Evolutionary conservation across 2,797 vertebrate genomes (phyloP).

Genomic region (Typhlichthys subterraneus): DNA sequence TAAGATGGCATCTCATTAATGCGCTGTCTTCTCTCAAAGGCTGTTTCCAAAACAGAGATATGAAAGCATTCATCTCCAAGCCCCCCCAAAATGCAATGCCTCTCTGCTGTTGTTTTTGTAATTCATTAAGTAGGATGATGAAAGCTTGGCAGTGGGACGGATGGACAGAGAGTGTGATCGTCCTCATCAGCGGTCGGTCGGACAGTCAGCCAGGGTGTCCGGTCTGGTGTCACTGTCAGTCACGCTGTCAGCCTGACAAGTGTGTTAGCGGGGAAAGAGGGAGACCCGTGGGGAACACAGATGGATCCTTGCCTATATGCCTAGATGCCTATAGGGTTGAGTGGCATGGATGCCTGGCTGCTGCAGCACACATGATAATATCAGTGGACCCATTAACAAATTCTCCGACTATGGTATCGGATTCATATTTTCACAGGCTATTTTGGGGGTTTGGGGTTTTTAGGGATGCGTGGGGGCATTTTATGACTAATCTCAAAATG

Average conservation of each 20-base stretch:
- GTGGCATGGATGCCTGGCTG: constrained; percentile 27
- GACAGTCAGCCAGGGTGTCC: constrained; percentile 49
- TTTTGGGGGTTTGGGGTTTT: background rate
- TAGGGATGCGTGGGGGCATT: background rate
- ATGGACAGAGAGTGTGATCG: constrained; percentile 46
- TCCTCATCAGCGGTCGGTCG: constrained; percentile 42
- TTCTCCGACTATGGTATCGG: background rate
- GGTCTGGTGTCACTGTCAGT: constrained; percentile 52
- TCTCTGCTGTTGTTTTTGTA: constrained; percentile 45
- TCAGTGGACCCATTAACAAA: constrained; percentile 19
- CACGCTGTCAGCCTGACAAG: constrained; percentile 58
- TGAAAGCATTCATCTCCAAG: constrained; percentile 48
- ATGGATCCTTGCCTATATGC: background rate
- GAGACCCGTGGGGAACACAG: background rate
- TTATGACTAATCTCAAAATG: no score
- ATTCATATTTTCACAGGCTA: constrained; percentile 3
- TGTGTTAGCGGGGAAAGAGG: constrained; percentile 43
- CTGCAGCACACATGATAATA: constrained; percentile 25
- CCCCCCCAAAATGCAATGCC: constrained; percentile 41
- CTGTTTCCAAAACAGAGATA: constrained; percentile 40
- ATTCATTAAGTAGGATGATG: constrained; percentile 63
- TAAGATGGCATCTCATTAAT: constrained; percentile 58
- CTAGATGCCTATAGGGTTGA: constrained; percentile 27
- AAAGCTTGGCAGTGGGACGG: constrained; percentile 35
- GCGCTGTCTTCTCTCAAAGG: constrained; percentile 20